Base-by-base conservation (phyloP, 1,140 invertebrate species). In the Atta colombica region DNA sequence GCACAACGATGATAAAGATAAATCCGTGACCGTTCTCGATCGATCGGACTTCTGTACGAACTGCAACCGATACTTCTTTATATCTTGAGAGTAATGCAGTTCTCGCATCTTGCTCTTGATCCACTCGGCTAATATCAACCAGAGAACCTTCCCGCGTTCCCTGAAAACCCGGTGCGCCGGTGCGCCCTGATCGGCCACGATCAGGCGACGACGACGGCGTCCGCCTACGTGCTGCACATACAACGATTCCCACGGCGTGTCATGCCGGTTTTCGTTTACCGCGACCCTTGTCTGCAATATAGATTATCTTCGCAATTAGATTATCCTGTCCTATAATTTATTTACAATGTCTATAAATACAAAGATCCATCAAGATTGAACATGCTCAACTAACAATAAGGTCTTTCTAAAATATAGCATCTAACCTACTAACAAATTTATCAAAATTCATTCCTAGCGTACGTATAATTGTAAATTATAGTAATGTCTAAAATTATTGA, bases 161-260 rank as follows among this genome's bases (percentile, higher is more conserved):
- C 72, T 91, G 87, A 88, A 90, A 91, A 86, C 65, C 53, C 55
- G 82, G 77, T 81, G 77, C 53, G 87, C 49, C 35, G 82, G 65
- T 68, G 61, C 71, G 81, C 88, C 86, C 61, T 89, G 78, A 89
- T 87, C 84, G 80, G 74, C 81, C 90, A 85, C 66, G 87, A 87
- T 88, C 87, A 82, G 68, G 81, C 90, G 86, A 60, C 77, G 78
- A 31, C 61, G 77, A 35, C 39, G 74, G 75, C 88, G 90, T 85
- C 71, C 31, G 21, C 58, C 75, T 63, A 55, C 66, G 49, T n/a
- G 53, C 25, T 74, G 89, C 66, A 81, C 65, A 51, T 74, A 88
- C 72, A 81, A 91, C 69, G 87, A 89, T 89, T 91, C 80, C 90
- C 90, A 82, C 90, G 90, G 89, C 89, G 75, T 91, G 65, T 89